Evolutionary conservation across 37 sponge, comb jelly and placozoan species (phyloP), one percentile per base, ranked within the genome.

Genomic region (Amphimedon queenslandica): DNA sequence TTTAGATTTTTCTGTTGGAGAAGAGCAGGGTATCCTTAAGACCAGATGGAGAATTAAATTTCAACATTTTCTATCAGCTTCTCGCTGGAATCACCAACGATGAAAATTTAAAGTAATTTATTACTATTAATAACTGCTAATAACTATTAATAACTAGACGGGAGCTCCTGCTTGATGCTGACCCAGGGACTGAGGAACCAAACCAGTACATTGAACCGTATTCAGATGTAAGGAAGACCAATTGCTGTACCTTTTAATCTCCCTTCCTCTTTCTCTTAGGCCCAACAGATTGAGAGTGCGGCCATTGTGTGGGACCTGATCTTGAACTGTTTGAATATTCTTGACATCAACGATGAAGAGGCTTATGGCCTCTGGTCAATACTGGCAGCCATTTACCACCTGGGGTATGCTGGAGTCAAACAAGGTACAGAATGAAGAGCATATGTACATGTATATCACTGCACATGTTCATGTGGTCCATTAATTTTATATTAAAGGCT

Each of bases 351-450:
- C 27, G 68, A 70, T 5, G 94, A 92, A 57, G 94, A 99, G 82
- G 96, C 91, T 20, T 78, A 77, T 73, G 99, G 90, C 0, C 70
- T 99, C 39, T 90, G 96, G 92, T 89, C 92, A 37, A 78, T 99
- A n/a, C 80, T 99, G 37, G 96, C 99, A 18, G 96, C 96, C 58
- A 90, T 99, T 39, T 93, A 90, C 55, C 99, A 99, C 68, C 73
- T 99, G 42, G 99, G 99, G 2, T 77, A 79, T 76, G 90, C 94
- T 47, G 92, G 89, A 20, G 94, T 93, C 37, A 95, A 78, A 39
- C 82, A 74, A 65, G 82, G 88, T 83, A 57, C 64, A 80, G 58
- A 64, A 24, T 1, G 18, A 42, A 13, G 53, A 47, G 53, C 53
- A 13, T 47, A 47, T 47, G n/a, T n/a, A n/a, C n/a, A n/a, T n/a